These are phyloP conservation scores for Bufotes viridis DNA, from an alignment of 2,797 vertebrate species.

Conservation along the genomic window DNA sequence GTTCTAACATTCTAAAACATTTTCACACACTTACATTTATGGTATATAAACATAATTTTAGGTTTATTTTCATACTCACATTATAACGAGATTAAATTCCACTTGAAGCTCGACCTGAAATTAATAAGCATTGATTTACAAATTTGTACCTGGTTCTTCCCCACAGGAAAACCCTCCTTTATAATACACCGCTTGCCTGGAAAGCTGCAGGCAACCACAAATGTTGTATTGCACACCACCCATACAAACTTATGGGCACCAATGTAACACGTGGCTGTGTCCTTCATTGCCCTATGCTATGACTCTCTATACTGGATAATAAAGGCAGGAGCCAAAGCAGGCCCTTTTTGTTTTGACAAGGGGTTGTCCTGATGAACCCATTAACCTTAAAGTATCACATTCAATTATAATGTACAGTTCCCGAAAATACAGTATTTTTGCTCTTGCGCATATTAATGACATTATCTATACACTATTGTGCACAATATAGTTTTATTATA, in stretches of 20 bases:
- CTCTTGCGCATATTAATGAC: neutral
- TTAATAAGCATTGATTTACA: conserved; percentile 65
- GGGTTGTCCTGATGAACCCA: neutral
- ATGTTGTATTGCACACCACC: neutral
- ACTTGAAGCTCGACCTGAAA: conserved; percentile 74
- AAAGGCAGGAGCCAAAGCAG: neutral
- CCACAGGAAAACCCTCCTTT: neutral
- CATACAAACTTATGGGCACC: neutral
- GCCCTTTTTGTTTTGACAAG: neutral
- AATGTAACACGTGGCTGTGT: neutral
- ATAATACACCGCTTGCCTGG: neutral
- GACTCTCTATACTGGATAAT: neutral
- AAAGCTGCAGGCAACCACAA: neutral
- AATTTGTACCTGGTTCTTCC: neutral
- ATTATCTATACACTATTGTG: neutral
- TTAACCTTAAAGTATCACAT: neutral
- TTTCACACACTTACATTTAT: neutral
- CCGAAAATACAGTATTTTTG: neutral
- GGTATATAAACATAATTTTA: neutral
- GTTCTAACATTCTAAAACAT: too few relatives aligned
- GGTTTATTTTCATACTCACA: conserved; percentile 70
- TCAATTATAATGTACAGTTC: neutral
- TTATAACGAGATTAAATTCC: conserved; percentile 77
- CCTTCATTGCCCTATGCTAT: neutral
- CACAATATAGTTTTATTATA: neutral